Conservation (phyloP, 2,797 vertebrate species). For the Neomorphus geoffroyi region DNA sequence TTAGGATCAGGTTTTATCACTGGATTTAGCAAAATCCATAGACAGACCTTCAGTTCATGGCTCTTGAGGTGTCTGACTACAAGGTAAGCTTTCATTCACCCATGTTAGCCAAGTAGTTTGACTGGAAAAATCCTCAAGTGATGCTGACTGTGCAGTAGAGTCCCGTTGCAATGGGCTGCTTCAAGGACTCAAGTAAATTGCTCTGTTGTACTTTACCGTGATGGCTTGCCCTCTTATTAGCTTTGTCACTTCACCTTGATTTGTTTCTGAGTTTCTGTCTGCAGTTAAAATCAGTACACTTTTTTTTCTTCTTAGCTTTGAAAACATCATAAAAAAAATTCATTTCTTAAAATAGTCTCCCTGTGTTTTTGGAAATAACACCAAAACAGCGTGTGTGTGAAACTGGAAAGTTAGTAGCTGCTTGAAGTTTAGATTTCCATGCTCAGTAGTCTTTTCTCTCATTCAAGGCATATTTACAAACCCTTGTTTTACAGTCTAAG, state of each 20-base stretch:
- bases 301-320: not conserved
- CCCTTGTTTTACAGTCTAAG: not conserved
- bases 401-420: not conserved
- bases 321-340: slow-evolving; percentile 1
- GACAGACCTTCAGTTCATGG: not conserved
- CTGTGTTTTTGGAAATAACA: not conserved
- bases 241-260: not conserved
- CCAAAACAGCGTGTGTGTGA: not conserved
- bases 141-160: not conserved
- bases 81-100: not conserved
- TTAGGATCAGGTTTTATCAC: not conserved
- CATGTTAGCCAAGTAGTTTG: not conserved
- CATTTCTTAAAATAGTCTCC: not conserved
- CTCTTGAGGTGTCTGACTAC: not conserved
- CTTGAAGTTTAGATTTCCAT: not conserved
- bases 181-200: not conserved
- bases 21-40: not conserved
- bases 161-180: not conserved
- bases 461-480: not conserved
- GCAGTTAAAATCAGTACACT: slow-evolving; percentile 17
- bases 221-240: not conserved
- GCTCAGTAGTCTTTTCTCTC: not conserved
- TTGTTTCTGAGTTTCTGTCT: not conserved
- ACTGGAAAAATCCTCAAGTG: not conserved
- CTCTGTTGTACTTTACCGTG: not conserved